Percentiles rank a stretch among this genome's conserved stretches.
Evolutionary conservation across 1,140 invertebrate species (phyloP).

Genomic region (Cheumatopsyche charites): DNA sequence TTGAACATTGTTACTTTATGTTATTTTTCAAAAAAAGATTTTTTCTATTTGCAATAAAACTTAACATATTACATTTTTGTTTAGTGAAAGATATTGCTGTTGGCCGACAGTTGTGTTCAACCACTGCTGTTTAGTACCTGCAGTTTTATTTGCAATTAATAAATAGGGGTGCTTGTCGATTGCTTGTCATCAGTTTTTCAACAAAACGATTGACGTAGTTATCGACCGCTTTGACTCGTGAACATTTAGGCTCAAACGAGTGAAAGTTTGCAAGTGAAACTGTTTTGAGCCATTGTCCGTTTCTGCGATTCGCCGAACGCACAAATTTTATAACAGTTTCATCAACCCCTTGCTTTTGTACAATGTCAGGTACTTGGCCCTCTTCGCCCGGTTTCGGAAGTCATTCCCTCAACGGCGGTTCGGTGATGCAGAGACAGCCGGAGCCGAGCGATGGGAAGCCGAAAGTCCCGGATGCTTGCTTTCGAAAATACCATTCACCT

Average conservation of each 20-base stretch:
- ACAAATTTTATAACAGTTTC: not conserved
- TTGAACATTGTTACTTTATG: no score
- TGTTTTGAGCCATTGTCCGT: no score
- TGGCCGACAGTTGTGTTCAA: slow-evolving; percentile 39
- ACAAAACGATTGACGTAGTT: slow-evolving; percentile 43
- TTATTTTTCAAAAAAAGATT: no score
- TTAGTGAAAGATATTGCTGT: not conserved
- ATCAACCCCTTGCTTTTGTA: slow-evolving; percentile 37
- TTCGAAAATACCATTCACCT: not conserved
- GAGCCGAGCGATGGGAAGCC: slow-evolving; percentile 41
- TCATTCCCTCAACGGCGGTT: slow-evolving; percentile 14
- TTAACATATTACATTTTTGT: not conserved
- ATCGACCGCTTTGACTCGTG: slow-evolving; percentile 30
- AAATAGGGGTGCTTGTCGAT: slow-evolving; percentile 34
- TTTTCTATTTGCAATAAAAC: no score
- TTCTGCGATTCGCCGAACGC: not conserved
- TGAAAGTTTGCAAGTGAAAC: slow-evolving; percentile 11
- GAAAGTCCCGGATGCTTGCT: slow-evolving; percentile 43
- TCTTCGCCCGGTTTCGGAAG: slow-evolving; percentile 40
- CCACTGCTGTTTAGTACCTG: slow-evolving; percentile 45
- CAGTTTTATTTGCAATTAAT: slow-evolving; percentile 19
- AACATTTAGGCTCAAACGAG: not conserved
- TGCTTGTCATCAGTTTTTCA: slow-evolving; percentile 46
- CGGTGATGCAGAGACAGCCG: slow-evolving; percentile 44
- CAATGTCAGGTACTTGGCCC: slow-evolving; percentile 46